These are phyloP conservation scores for Hemibagrus wyckioides DNA, from an alignment of 2,113 vertebrate genomes.

Conservation along the genomic window DNA sequence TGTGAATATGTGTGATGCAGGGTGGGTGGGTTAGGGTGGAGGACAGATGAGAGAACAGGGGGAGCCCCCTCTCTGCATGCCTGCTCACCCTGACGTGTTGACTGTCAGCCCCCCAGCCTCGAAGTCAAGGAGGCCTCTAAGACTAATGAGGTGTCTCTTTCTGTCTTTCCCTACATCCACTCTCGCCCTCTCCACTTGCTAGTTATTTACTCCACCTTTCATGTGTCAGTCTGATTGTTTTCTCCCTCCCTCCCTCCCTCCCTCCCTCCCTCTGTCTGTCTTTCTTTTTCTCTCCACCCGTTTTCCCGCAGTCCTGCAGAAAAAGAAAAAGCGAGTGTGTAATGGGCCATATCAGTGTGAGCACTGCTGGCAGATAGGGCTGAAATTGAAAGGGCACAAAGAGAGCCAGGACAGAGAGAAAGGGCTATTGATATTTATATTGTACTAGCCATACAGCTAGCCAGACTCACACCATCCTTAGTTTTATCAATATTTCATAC, in stretches of 20 bases:
- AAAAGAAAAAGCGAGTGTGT: conserved; percentile 64
- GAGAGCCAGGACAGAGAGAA: conserved; percentile 24
- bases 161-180: conserved; percentile 55
- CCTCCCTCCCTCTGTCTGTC: background rate
- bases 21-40: background rate
- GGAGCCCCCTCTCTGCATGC: conserved; percentile 48
- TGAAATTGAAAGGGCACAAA: conserved; percentile 37
- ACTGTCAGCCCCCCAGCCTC: conserved; percentile 22
- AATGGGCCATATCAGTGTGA: conserved; percentile 69
- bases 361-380: conserved; percentile 26
- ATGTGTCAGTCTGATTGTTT: conserved; percentile 63
- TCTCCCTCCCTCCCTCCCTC: conserved; percentile 16
- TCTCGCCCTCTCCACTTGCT: conserved; percentile 52
- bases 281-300: background rate
- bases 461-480: background rate
- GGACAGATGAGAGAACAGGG: background rate
- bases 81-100: conserved; percentile 56
- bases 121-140: conserved; percentile 51
- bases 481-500: conserved; percentile 55
- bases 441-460: background rate
- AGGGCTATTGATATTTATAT: conserved; percentile 59
- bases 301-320: conserved; percentile 66
- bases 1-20: background rate
- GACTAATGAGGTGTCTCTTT: conserved; percentile 64
- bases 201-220: conserved; percentile 69